Evolutionary conservation across 2,888 invertebrate genomes (phyloP).

Genomic region (Onchidella celtica): DNA sequence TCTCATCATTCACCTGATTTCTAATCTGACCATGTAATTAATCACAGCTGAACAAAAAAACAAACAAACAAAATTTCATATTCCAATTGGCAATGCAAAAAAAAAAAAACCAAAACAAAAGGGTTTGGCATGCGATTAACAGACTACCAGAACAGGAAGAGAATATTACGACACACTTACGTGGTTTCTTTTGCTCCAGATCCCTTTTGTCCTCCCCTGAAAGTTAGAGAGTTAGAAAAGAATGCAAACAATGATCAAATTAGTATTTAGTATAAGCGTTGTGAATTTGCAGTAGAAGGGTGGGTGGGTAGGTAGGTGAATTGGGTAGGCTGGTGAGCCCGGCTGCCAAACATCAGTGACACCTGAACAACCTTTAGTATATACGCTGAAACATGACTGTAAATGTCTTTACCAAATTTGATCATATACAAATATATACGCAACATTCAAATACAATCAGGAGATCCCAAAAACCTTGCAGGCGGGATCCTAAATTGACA

Average conservation of each 20-base stretch:
- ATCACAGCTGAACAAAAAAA: slow-evolving; percentile 1
- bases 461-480: too few relatives aligned
- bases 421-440: too few relatives aligned
- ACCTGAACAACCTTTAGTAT: background rate
- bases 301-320: background rate
- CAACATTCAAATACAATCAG: too few relatives aligned
- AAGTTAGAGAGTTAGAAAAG: slow-evolving; percentile 64
- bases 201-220: slow-evolving; percentile 64
- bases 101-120: slow-evolving; percentile 11
- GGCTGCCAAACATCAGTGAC: background rate
- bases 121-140: slow-evolving; percentile 15
- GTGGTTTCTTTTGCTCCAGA: slow-evolving; percentile 67
- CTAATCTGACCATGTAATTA: too few relatives aligned
- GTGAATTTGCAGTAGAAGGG: background rate
- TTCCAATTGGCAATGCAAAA: background rate
- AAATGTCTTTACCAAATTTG: too few relatives aligned
- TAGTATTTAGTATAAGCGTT: slow-evolving; percentile 50
- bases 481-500: too few relatives aligned
- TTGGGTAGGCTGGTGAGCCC: background rate
- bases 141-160: slow-evolving; percentile 5
- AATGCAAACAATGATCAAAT: slow-evolving; percentile 53
- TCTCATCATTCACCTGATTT: background rate
- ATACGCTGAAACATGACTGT: too few relatives aligned
- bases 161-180: slow-evolving; percentile 59
- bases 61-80: background rate